Percentiles rank a stretch among this genome's conserved stretches.
Evolutionary conservation across 2,113 vertebrate species (phyloP).

Genomic region (Argyrosomus japonicus): DNA sequence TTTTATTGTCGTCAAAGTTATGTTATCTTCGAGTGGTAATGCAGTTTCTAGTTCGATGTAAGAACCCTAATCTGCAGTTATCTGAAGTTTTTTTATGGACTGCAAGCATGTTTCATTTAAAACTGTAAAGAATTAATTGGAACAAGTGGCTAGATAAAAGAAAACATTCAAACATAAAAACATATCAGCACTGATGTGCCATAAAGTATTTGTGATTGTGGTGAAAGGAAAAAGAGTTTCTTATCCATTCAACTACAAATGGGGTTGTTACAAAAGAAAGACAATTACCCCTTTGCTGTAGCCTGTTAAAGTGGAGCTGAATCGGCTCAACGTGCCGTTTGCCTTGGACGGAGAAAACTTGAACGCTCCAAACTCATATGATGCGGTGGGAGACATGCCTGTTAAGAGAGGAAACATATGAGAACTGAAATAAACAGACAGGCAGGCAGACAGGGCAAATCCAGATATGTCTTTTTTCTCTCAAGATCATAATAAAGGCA

Average conservation of each 20-base stretch:
- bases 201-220: background rate
- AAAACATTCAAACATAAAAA: background rate
- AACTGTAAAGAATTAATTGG: too few species aligned
- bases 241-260: too few species aligned
- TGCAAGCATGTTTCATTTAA: background rate
- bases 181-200: background rate
- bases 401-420: constrained; percentile 22
- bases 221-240: background rate
- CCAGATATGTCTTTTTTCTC: background rate
- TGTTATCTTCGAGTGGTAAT: background rate
- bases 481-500: background rate
- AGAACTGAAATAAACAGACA: background rate
- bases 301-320: constrained; percentile 4
- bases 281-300: constrained; percentile 66
- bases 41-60: background rate
- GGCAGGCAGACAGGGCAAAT: background rate
- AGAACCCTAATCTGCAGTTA: too few species aligned
- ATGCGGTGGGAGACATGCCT: constrained; percentile 24
- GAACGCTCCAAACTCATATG: constrained; percentile 68
- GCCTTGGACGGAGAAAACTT: constrained; percentile 70
- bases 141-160: background rate
- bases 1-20: background rate
- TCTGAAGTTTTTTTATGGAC: background rate
- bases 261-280: background rate
- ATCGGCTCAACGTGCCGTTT: constrained; percentile 45